Conservation (phyloP, 2,113 vertebrate species). For the Clarias magur region DNA sequence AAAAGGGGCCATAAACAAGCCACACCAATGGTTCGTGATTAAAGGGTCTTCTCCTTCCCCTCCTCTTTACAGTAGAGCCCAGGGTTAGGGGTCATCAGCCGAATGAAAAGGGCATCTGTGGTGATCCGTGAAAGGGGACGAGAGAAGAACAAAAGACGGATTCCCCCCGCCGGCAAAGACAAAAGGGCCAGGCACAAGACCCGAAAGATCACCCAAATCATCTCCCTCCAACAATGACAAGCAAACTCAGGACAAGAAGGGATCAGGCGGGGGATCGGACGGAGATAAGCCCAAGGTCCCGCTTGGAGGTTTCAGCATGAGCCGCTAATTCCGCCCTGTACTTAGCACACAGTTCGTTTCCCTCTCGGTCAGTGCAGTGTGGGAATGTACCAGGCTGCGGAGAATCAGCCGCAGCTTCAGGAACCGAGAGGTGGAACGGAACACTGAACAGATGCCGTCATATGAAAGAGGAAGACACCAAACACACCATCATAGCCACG, state of each 20-base stretch:
- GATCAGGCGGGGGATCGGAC: constrained; percentile 71
- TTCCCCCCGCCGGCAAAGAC: constrained; percentile 78
- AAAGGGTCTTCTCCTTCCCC: constrained; percentile 41
- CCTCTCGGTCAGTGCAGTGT: constrained; percentile 60
- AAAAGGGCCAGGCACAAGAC: constrained; percentile 79
- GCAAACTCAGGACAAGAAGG: constrained; percentile 71
- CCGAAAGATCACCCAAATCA: constrained; percentile 71
- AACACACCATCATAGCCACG: neutral
- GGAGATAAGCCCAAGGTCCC: constrained; percentile 66
- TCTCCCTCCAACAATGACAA: constrained; percentile 71
- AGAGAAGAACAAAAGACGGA: constrained; percentile 72
- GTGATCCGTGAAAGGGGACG: constrained; percentile 87
- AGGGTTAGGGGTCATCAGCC: constrained; percentile 69
- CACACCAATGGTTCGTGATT: constrained; percentile 35
- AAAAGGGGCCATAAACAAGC: neutral
- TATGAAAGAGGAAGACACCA: constrained; percentile 31
- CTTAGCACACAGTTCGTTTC: constrained; percentile 75
- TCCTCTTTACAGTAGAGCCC: constrained; percentile 71
- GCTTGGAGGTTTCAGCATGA: constrained; percentile 69
- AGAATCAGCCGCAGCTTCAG: constrained; percentile 66
- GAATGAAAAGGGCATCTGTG: constrained; percentile 92
- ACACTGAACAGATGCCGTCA: constrained; percentile 63
- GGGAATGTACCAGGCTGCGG: constrained; percentile 61
- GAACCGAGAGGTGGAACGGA: constrained; percentile 59
- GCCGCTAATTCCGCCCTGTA: constrained; percentile 75